Conservation (phyloP, 2,113 vertebrate species). For the rabbit (Oryctolagus cuniculus) region mOryCun1.1 NC_091433.1:130113001-130113500, state of each 20-base stretch:
- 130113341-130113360: not conserved
- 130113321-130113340: not conserved
- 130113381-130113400: not conserved
- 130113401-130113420: conserved; percentile 12
- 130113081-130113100: too few relatives aligned
- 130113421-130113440: not conserved
- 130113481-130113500: not conserved
- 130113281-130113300: conserved; percentile 30
- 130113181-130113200: conserved; percentile 27
- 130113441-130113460: not conserved
- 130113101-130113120: too few relatives aligned
- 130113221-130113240: conserved; percentile 37
- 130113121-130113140: too few relatives aligned
- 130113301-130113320: not conserved
- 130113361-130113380: not conserved
- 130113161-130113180: too few relatives aligned
- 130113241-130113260: conserved; percentile 38
- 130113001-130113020: too few relatives aligned
- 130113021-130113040: too few relatives aligned
- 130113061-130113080: too few relatives aligned
- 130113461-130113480: conserved; percentile 2
- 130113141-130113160: too few relatives aligned
- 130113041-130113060: too few relatives aligned
- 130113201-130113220: conserved; percentile 11
- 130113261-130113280: conserved; percentile 40